phyloP scores from a whole-genome alignment of 2,797 vertebrate genomes.

The Delichon dasypus region DNA sequence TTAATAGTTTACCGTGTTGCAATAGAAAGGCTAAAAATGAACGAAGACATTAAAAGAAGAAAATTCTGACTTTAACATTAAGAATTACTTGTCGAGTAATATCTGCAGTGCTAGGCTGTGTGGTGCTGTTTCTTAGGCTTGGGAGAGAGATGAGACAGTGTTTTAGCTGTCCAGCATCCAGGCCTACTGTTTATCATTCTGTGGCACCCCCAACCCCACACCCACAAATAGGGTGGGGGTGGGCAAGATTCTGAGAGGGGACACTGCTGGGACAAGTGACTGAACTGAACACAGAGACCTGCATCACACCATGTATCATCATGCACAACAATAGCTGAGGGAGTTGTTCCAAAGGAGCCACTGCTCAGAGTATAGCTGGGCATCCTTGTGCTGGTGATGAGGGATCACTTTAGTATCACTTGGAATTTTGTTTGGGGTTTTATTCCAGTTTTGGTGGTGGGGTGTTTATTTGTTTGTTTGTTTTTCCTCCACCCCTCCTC shows the following conservation, averaged over 20 bases:
- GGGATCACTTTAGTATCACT: neutral
- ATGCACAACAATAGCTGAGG: fast-evolving
- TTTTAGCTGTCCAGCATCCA: neutral
- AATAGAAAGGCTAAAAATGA: neutral
- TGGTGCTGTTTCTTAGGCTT: neutral
- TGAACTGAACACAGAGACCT: neutral
- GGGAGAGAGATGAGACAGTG: neutral
- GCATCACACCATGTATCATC: neutral
- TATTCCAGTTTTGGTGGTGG: neutral
- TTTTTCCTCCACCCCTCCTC: fast-evolving
- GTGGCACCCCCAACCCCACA: fast-evolving
- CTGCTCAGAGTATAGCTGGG: neutral
- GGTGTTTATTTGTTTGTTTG: too few species aligned
- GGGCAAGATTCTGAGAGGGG: neutral
- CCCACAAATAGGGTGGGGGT: neutral
- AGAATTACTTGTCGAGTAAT: neutral
- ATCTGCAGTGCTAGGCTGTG: neutral
- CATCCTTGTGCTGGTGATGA: neutral
- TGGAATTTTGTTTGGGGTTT: fast-evolving
- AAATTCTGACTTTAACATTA: neutral
- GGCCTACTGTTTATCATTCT: neutral
- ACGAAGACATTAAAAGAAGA: neutral
- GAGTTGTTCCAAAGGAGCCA: neutral
- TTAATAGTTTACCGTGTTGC: neutral
- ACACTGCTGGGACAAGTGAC: neutral